Base-by-base conservation (phyloP, 2,888 invertebrate species). In the Yponomeuta sedellus region DNA sequence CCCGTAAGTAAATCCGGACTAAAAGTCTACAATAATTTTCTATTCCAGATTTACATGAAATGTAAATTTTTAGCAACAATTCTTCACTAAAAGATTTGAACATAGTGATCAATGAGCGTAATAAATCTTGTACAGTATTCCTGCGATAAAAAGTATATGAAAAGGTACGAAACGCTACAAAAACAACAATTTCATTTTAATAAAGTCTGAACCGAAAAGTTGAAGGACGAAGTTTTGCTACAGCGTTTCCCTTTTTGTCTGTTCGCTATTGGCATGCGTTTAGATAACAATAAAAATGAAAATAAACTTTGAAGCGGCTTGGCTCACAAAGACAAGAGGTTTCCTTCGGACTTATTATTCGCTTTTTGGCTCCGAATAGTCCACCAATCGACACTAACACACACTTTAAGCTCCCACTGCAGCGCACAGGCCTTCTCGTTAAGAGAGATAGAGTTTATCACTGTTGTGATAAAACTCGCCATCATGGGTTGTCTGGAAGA, bases 181-280 rank as follows among this genome's bases (percentile, higher is more conserved):
- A 52, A 52, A 52, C 11, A 52, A 16, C 12, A 12, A 52, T 12
- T 52, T 52, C 12, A 52, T 12, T 52, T 52, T 52, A 52, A 52
- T 52, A 52, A 52, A 52, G 16, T 52, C 44, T 52, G 44, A 52
- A 52, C 44, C 44, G 44, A 52, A 52, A 52, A 52, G 44, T 52
- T 52, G 44, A 16, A 6, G 44, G 12, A 52, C 44, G 16, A 52
- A 52, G 44, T 52, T 52, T 52, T 2, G 44, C 16, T 52, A 52
- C 44, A 52, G 16, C 44, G 44, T 12, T 52, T 52, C 44, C 44
- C 44, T 52, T 52, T 52, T 52, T 52, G 44, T 52, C 44, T 52
- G 44, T 52, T 16, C 44, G 12, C 44, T 16, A 52, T 52, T 52
- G 16, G 12, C 44, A 52, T 52, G 16, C 44, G 16, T 52, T 52